These are phyloP conservation scores for Craterocephalus amniculus DNA, from an alignment of 2,797 vertebrate species.

Conservation along the genomic window DNA sequence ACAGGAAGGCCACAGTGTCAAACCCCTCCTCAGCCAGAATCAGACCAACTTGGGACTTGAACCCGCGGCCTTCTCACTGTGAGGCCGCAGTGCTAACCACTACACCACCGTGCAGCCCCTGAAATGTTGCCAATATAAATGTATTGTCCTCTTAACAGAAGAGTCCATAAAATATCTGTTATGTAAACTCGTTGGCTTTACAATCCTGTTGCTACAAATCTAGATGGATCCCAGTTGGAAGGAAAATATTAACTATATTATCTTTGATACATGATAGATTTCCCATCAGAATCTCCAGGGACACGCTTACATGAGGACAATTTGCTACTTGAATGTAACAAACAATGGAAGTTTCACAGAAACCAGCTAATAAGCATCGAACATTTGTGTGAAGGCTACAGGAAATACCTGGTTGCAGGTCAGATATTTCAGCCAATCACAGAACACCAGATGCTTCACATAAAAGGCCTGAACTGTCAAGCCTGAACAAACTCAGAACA, in stretches of 20 bases:
- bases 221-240: no score
- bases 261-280: no score
- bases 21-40: no score
- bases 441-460: constrained; percentile 67
- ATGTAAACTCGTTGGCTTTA: neutral
- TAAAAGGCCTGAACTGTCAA: constrained; percentile 69
- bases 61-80: no score
- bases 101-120: no score
- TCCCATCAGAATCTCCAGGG: constrained; percentile 26
- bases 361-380: constrained; percentile 84
- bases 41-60: no score
- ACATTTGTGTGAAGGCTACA: constrained; percentile 47
- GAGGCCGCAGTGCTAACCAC: no score
- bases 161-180: no score
- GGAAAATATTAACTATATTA: no score
- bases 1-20: no score
- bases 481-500: constrained; percentile 81
- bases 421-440: constrained; percentile 50
- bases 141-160: constrained; percentile 31
- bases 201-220: neutral
- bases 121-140: no score
- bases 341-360: constrained; percentile 93
- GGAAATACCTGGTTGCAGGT: constrained; percentile 57
- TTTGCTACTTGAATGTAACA: constrained; percentile 84
- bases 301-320: constrained; percentile 53